Percentiles rank a stretch among this genome's conserved stretches.
Conservation (phyloP, 2,797 vertebrate genomes). For the Halcyon smyrnensis region DNA sequence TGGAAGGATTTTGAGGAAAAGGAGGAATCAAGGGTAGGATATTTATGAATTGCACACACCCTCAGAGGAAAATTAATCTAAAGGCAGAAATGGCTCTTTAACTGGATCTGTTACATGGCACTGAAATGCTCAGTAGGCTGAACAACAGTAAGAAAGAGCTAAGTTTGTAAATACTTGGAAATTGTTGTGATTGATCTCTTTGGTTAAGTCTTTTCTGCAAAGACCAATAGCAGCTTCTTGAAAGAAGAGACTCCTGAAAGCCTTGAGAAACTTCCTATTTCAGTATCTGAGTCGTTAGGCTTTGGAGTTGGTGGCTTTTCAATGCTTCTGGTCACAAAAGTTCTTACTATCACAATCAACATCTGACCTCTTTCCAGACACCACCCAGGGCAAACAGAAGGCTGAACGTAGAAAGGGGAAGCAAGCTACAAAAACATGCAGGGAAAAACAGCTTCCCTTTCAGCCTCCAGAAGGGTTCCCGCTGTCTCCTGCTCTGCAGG, state of each 20-base stretch:
- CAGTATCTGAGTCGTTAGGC: not conserved
- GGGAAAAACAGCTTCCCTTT: not conserved
- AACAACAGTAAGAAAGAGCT: not conserved
- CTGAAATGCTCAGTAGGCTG: not conserved
- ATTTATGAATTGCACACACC: not conserved
- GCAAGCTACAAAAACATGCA: not conserved
- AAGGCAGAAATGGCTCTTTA: not conserved
- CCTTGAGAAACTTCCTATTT: not conserved
- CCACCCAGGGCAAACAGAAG: not conserved
- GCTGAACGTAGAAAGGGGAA: not conserved
- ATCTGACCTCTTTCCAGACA: not conserved
- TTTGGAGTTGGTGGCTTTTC: not conserved
- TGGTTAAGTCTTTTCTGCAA: not conserved
- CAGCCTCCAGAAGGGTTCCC: not conserved
- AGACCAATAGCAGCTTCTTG: not conserved
- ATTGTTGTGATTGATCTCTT: fast-evolving
- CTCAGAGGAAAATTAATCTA: not conserved
- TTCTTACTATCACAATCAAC: not conserved
- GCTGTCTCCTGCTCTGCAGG: not conserved
- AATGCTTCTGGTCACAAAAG: not conserved
- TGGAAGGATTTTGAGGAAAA: not conserved
- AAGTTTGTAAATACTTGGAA: not conserved
- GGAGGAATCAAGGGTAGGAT: not conserved
- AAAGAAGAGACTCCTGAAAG: not conserved
- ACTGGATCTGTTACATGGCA: not conserved